A percentile compares a stretch with the other conserved stretches of the same genome.
phyloP scores from a whole-genome alignment of 2,888 invertebrate species.

The Agrypnus murinus region DNA sequence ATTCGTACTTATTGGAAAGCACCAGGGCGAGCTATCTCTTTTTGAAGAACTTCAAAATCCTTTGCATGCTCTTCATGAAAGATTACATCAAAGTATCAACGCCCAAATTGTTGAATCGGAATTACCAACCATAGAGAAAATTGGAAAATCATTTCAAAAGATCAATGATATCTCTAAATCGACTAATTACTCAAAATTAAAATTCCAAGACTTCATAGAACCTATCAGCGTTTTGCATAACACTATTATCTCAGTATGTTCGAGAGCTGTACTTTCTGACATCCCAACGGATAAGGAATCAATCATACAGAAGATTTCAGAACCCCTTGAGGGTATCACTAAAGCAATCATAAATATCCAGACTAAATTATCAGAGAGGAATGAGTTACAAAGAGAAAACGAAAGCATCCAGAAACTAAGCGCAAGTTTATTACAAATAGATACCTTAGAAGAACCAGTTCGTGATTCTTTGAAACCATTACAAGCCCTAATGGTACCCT shows the following conservation, averaged over 20 bases:
- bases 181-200: conserved; percentile 44
- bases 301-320: conserved; percentile 63
- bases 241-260: conserved; percentile 66
- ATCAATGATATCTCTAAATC: conserved; percentile 55
- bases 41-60: conserved; percentile 62
- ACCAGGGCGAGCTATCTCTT: conserved; percentile 61
- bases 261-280: conserved; percentile 64
- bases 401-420: neutral
- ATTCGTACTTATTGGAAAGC: conserved; percentile 62
- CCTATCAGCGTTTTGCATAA: conserved; percentile 65
- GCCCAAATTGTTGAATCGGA: conserved; percentile 61
- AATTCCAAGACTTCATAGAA: conserved; percentile 61
- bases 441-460: neutral
- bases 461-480: neutral
- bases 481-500: neutral
- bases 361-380: conserved; percentile 47
- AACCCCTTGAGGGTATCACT: conserved; percentile 65
- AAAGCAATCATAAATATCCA: conserved; percentile 66
- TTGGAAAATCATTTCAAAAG: conserved; percentile 60
- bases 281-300: conserved; percentile 59
- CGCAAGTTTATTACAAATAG: neutral
- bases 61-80: conserved; percentile 60
- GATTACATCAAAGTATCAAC: conserved; percentile 58
- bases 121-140: conserved; percentile 59
- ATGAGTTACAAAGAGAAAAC: neutral